Conservation (phyloP, 2,113 vertebrate genomes). For the Phalacrocorax aristotelis region DNA sequence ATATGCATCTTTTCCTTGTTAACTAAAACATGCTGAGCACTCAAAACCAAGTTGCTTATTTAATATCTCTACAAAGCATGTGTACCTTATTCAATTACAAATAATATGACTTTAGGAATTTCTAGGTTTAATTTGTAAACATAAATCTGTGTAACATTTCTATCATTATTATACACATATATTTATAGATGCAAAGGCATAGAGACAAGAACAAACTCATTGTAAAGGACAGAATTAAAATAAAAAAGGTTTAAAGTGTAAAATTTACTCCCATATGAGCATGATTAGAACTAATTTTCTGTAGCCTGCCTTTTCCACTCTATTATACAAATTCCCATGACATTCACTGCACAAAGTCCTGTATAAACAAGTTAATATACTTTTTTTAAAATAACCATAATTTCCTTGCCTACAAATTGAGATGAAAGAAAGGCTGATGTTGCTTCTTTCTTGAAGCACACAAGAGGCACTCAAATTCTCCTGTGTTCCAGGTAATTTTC, state of each 20-base stretch:
- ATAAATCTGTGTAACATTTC: background rate
- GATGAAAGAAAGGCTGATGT: background rate
- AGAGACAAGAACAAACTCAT: background rate
- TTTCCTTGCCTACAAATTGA: background rate
- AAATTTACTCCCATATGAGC: background rate
- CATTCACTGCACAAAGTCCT: background rate
- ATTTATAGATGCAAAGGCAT: background rate
- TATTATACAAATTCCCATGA: background rate
- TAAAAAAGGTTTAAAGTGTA: background rate
- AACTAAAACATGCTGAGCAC: background rate
- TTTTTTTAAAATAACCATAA: background rate
- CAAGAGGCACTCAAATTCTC: background rate
- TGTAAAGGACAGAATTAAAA: background rate
- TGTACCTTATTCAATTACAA: background rate
- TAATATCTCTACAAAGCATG: background rate
- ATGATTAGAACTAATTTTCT: background rate
- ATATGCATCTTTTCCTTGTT: background rate
- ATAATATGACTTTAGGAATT: background rate
- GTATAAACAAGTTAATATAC: background rate
- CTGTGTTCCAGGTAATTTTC: background rate
- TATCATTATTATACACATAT: background rate
- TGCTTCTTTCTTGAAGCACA: background rate
- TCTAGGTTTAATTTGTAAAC: background rate
- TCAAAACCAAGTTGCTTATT: background rate
- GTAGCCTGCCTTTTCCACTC: background rate